Conservation (phyloP, 2,797 vertebrate species). For the Platalea minor region DNA sequence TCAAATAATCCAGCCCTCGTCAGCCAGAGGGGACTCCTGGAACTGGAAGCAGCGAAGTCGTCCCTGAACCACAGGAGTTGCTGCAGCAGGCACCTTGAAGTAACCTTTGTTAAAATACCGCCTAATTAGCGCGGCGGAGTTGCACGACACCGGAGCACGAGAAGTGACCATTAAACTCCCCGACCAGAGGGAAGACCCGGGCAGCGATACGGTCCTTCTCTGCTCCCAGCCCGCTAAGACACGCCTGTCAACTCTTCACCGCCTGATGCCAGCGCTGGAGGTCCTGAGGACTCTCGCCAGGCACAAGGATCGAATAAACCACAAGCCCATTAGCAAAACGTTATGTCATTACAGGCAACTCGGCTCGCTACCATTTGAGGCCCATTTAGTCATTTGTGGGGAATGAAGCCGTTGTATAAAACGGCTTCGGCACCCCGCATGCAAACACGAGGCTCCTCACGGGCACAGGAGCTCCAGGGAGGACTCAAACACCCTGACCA, state of each 20-base stretch:
- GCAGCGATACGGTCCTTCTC: not conserved
- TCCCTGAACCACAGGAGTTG: conserved; percentile 22
- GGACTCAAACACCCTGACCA: not conserved
- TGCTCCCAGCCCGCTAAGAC: not conserved
- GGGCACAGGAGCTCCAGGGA: not conserved
- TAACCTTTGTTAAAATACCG: not conserved
- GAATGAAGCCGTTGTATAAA: not conserved
- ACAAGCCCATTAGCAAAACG: conserved; percentile 4
- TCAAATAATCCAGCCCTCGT: fast-evolving
- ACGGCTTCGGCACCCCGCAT: not conserved
- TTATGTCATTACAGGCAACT: not conserved
- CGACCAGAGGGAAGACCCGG: not conserved
- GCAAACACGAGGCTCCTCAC: not conserved
- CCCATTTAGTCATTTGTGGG: not conserved
- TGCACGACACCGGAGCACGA: not conserved
- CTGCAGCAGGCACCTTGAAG: conserved; percentile 44
- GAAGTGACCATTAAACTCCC: conserved; percentile 25
- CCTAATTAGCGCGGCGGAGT: not conserved
- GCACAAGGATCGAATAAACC: not conserved
- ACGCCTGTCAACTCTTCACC: not conserved
- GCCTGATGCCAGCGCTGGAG: not conserved
- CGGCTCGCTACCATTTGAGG: not conserved
- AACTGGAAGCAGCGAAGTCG: not conserved
- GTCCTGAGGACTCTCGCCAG: not conserved
- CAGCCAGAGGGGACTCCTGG: not conserved